Evolutionary conservation across 2,113 vertebrate genomes (phyloP).

Genomic region (Hirundichthys speculiger): DNA sequence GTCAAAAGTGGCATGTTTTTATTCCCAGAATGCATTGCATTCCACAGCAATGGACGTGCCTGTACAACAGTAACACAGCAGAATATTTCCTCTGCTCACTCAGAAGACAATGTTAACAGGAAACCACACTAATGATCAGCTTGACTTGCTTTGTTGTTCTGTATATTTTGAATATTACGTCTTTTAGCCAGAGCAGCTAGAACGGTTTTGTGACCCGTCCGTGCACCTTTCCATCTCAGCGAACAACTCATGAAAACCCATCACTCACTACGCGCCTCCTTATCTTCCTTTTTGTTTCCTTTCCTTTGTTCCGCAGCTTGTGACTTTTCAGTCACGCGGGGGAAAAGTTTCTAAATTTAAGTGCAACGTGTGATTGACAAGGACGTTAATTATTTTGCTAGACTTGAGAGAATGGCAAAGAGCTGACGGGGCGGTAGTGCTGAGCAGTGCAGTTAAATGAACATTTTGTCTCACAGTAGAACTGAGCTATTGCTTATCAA

Average conservation of each 20-base stretch:
- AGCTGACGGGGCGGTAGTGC: conserved; percentile 26
- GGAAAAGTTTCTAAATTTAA: conserved; percentile 13
- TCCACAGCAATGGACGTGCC: no score
- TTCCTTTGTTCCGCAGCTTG: conserved; percentile 1
- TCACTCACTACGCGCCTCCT: conserved; percentile 2
- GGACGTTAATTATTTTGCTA: conserved; percentile 40
- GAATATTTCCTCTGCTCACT: conserved; percentile 1
- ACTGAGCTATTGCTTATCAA: conserved; percentile 19
- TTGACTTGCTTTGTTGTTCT: conserved; percentile 42
- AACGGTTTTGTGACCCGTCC: conserved; percentile 5
- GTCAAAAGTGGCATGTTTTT: no score
- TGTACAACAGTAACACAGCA: no score
- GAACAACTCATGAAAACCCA: no score
- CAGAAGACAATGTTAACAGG: conserved; percentile 39
- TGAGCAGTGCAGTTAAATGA: conserved; percentile 17
- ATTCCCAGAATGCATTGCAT: no score
- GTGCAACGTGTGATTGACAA: conserved; percentile 38
- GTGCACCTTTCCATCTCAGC: background rate
- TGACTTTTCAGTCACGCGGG: conserved; percentile 12
- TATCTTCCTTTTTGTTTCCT: background rate
- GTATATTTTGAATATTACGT: conserved; percentile 49
- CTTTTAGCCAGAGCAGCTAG: conserved; percentile 19
- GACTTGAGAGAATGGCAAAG: conserved; percentile 20
- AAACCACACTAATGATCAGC: conserved; percentile 55
- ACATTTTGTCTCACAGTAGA: conserved; percentile 34